phyloP scores from a whole-genome alignment of 2,888 invertebrate species.

The Pachymerium ferrugineum region DNA sequence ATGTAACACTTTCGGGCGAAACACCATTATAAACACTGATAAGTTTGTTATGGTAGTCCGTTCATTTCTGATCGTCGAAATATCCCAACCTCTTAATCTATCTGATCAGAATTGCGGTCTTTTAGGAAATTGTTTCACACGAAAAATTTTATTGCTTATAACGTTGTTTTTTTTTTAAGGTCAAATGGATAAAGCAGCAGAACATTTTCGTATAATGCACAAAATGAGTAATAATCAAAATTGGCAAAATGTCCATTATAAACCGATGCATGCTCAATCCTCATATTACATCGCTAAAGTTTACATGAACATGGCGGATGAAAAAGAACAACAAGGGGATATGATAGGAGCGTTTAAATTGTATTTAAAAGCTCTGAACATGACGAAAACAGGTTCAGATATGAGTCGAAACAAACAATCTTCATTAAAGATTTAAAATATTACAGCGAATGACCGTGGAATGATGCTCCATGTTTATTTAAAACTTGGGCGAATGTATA shows the following conservation, averaged over 20 bases:
- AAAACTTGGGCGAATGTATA: slow-evolving; percentile 20
- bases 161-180: neutral
- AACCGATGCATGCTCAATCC: slow-evolving; percentile 12
- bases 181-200: neutral
- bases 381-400: slow-evolving; percentile 10
- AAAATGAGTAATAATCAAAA: neutral
- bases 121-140: no score
- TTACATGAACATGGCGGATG: neutral
- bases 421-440: neutral
- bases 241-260: slow-evolving; percentile 10
- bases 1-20: no score
- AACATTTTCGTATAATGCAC: slow-evolving; percentile 26
- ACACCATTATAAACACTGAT: no score
- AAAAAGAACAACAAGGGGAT: neutral
- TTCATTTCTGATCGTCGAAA: no score
- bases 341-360: neutral
- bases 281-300: slow-evolving; percentile 1
- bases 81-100: no score
- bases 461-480: slow-evolving; percentile 13
- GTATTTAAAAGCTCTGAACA: slow-evolving; percentile 1
- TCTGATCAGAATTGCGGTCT: no score
- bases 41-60: no score
- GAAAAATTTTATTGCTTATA: no score
- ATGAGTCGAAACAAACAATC: neutral
- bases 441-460: neutral